These are phyloP conservation scores for Bugulina stolonifera DNA, from an alignment of 2,888 invertebrate genomes.

Conservation along the genomic window DNA sequence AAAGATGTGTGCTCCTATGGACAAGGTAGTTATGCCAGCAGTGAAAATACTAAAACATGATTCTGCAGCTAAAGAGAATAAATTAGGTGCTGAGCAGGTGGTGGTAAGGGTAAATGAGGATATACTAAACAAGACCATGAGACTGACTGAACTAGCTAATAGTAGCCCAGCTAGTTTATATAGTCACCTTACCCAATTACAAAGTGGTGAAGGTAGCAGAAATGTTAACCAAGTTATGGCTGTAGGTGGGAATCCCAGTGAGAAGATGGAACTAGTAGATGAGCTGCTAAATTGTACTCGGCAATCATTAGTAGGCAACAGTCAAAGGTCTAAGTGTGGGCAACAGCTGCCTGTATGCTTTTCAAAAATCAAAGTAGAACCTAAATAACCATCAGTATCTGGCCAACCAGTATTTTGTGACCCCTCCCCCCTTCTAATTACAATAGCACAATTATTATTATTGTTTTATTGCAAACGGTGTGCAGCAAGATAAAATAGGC, in stretches of 20 bases:
- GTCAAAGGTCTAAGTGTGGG: no score
- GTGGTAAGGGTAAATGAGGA: not conserved
- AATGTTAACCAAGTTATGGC: not conserved
- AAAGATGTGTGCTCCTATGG: not conserved
- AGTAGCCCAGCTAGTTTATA: not conserved
- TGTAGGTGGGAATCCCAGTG: not conserved
- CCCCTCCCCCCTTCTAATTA: no score
- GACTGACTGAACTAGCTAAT: not conserved
- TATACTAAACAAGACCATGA: not conserved
- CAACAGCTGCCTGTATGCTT: not conserved
- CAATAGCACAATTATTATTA: no score
- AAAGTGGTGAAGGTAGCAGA: no score
- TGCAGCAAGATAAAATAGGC: no score
- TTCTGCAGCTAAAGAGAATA: not conserved
- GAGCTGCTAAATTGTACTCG: not conserved
- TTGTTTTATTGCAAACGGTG: no score
- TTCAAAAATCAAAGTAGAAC: not conserved
- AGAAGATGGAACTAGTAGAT: not conserved
- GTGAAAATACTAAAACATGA: not conserved
- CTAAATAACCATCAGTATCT: no score
- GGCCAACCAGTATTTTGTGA: no score
- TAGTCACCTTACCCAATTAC: no score
- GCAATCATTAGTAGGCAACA: no score
- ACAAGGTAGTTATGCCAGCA: not conserved
- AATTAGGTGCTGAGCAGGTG: not conserved